phyloP scores from a whole-genome alignment of 2,888 invertebrate genomes.

The Caenorhabditis sp. region DNA sequence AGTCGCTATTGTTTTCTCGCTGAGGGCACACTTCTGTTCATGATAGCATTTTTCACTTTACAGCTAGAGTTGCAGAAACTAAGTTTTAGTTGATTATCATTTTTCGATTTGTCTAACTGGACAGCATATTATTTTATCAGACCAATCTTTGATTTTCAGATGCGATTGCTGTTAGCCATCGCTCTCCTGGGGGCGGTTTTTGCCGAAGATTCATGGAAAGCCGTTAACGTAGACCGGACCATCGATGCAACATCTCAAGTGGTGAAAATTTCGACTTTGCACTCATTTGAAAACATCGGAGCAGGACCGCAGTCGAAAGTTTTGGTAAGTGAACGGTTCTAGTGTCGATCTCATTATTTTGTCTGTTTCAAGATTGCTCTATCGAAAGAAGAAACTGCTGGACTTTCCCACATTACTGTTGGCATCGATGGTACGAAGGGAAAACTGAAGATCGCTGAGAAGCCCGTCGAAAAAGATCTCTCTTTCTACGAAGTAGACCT shows the following conservation, averaged over 20 bases:
- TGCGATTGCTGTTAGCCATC: constrained; percentile 52
- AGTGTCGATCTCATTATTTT: background rate
- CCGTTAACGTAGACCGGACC: constrained; percentile 73
- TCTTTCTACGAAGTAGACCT: constrained; percentile 76
- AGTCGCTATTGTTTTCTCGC: too few relatives aligned
- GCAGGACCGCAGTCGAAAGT: constrained; percentile 70
- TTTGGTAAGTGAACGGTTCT: constrained; percentile 24
- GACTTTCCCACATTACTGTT: constrained; percentile 74
- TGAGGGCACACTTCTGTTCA: too few relatives aligned
- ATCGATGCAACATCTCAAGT: constrained; percentile 81
- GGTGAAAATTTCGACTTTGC: constrained; percentile 74
- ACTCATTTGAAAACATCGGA: constrained; percentile 76
- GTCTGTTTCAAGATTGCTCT: constrained; percentile 72
- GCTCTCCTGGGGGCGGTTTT: constrained; percentile 54
- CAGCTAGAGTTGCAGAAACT: too few relatives aligned
- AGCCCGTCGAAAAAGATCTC: constrained; percentile 34
- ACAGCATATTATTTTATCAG: too few relatives aligned
- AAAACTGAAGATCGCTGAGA: constrained; percentile 65
- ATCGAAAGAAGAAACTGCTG: constrained; percentile 70
- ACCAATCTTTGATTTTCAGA: constrained; percentile 36
- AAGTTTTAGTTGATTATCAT: too few relatives aligned
- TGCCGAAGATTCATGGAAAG: constrained; percentile 65
- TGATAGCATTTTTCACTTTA: background rate
- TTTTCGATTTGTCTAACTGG: background rate
- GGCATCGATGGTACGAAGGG: constrained; percentile 67